phyloP scores from a whole-genome alignment of 2,113 vertebrate species.

The Irena cyanogastra region DNA sequence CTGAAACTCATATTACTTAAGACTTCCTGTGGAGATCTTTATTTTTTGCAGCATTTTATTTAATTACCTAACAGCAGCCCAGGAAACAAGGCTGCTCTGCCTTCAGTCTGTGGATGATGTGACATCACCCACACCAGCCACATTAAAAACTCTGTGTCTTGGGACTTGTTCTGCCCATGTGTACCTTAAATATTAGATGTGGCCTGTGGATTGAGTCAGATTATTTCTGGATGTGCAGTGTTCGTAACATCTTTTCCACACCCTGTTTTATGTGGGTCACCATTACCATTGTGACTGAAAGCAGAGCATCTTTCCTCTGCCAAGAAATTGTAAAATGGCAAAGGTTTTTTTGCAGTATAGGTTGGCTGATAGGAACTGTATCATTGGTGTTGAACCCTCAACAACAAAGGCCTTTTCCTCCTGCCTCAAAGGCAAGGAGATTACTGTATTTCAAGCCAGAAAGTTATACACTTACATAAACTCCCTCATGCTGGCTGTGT shows the following conservation, averaged over 20 bases:
- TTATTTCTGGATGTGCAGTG: not conserved
- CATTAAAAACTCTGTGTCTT: not conserved
- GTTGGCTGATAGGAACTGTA: not conserved
- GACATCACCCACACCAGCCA: not conserved
- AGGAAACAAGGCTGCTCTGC: not conserved
- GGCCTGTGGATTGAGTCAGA: not conserved
- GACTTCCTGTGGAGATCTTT: not conserved
- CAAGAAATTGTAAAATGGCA: not conserved
- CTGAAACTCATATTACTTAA: not conserved
- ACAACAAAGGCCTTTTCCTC: not conserved
- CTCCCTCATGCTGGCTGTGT: not conserved
- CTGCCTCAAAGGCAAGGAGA: not conserved
- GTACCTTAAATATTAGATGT: not conserved
- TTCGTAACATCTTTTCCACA: not conserved
- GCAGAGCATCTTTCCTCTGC: not conserved
- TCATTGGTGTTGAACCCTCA: not conserved
- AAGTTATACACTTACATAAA: not conserved
- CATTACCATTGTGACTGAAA: not conserved
- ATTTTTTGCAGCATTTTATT: constrained; percentile 5
- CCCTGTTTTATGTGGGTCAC: not conserved
- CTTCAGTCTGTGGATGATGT: not conserved
- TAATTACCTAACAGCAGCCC: not conserved
- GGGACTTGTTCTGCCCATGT: not conserved
- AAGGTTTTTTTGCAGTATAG: not conserved
- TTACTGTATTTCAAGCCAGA: not conserved